Conservation (phyloP, 2,113 vertebrate genomes). For the Boulengeromyrus knoepffleri region DNA sequence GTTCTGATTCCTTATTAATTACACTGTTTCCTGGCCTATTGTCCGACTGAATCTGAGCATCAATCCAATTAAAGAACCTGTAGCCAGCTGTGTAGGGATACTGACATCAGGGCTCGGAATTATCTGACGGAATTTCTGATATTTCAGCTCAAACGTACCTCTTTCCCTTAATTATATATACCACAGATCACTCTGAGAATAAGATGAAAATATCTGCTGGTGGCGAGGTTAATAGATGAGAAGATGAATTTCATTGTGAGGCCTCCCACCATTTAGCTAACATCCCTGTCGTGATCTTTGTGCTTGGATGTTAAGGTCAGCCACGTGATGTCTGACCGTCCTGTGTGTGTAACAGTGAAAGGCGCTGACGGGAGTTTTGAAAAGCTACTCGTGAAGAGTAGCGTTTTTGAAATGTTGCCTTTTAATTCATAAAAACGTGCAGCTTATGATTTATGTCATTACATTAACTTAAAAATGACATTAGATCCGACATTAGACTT, state of each 20-base stretch:
- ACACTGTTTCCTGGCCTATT: background rate
- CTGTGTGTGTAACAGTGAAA: background rate
- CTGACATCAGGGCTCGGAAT: background rate
- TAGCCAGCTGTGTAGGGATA: background rate
- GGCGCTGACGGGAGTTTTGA: background rate
- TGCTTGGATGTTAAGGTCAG: background rate
- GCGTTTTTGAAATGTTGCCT: background rate
- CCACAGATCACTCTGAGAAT: background rate
- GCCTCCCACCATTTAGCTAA: background rate
- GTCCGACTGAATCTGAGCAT: background rate
- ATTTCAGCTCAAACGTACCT: background rate
- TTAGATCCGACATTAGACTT: background rate
- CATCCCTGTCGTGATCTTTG: background rate
- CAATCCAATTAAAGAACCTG: background rate
- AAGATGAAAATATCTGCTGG: background rate
- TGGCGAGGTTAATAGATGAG: background rate
- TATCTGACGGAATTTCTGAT: background rate
- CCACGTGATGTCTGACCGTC: background rate
- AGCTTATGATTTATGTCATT: background rate
- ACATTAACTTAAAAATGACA: background rate
- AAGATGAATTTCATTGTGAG: background rate
- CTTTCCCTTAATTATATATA: background rate
- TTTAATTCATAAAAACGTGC: background rate
- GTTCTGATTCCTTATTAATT: background rate
- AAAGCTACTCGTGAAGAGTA: background rate